Evolutionary conservation across 2,797 vertebrate species (phyloP), one percentile per base, ranked within the genome.

Genomic region (Rhodeus uyekii): DNA sequence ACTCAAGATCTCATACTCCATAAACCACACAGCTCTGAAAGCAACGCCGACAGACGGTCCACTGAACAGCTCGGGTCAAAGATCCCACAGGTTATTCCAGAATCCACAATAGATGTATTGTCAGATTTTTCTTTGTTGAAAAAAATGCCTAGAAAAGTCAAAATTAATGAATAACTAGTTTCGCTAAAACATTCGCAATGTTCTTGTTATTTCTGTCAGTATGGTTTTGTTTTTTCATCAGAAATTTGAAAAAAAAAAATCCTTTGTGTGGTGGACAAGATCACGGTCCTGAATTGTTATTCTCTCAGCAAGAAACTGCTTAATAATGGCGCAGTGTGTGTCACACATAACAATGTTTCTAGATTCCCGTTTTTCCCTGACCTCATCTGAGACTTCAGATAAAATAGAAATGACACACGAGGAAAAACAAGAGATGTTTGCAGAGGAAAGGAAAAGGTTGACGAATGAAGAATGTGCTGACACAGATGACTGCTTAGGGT

Each of bases 81-180:
- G 18, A 80, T 44, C 36, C 55, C 34, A 38, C 16, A 46, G 58
- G 29, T 34, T 83, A 58, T 27, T 76, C 22, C 64, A 60, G 42
- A 64, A 39, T 48, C 53, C 60, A 69, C 44, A 74, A 60, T 82
- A 61, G 73, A 64, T 63, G 75, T 50, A 67, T 76, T 81, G 69
- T 36, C 46, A 18, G 27, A 48, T 34, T 76, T 64, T 32, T 48
- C 89, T 87, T 91, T 81, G 87, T 89, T 83, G 83, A 86, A 53
- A 78, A n/a, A 87, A 83, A 64, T 67, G 77, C 73, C 27, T 29
- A n/a, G 29, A 67, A 58, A 29, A 34, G 72, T 61, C 32, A 80
- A 83, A n/a, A 81, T 85, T 81, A 78, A 84, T 58, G 79, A 89
- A 91, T 83, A 90, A n/a, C n/a, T n/a, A n/a, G n/a, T n/a, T n/a